A percentile compares a stretch with the other conserved stretches of the same genome.
These are phyloP conservation scores for Rhyacophila evoluta DNA, from an alignment of 2,888 invertebrate species.

Conservation along the genomic window DNA sequence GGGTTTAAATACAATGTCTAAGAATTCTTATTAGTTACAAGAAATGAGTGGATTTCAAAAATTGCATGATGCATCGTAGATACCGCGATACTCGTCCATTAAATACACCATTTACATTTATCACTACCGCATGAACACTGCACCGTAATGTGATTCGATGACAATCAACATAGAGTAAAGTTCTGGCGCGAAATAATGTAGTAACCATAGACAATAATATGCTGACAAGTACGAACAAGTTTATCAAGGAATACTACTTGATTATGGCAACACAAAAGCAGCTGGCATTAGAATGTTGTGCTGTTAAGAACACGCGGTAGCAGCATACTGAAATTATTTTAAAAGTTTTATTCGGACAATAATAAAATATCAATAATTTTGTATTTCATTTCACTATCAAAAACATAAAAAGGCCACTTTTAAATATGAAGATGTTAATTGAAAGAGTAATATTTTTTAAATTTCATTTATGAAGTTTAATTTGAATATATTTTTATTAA, in stretches of 20 bases:
- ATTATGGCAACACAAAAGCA: neutral
- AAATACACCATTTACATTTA: neutral
- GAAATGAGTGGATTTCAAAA: neutral
- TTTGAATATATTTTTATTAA: too few relatives aligned
- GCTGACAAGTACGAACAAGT: neutral
- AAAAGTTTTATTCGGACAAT: too few relatives aligned
- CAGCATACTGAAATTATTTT: too few relatives aligned
- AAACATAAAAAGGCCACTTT: too few relatives aligned
- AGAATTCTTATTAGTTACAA: neutral
- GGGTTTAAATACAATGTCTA: neutral
- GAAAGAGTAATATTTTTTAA: too few relatives aligned
- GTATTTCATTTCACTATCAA: too few relatives aligned
- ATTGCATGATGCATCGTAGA: neutral
- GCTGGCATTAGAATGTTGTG: too few relatives aligned
- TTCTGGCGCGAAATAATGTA: constrained; percentile 37
- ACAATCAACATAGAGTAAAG: neutral
- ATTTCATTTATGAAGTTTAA: too few relatives aligned
- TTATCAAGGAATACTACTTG: neutral
- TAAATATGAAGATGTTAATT: too few relatives aligned
- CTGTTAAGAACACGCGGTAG: too few relatives aligned
- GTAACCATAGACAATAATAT: neutral
- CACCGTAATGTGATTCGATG: neutral
- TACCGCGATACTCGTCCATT: neutral
- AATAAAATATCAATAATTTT: too few relatives aligned
- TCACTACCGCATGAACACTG: neutral